phyloP scores from a whole-genome alignment of 2,888 invertebrate genomes.

The Pyrocoelia pectoralis region DNA sequence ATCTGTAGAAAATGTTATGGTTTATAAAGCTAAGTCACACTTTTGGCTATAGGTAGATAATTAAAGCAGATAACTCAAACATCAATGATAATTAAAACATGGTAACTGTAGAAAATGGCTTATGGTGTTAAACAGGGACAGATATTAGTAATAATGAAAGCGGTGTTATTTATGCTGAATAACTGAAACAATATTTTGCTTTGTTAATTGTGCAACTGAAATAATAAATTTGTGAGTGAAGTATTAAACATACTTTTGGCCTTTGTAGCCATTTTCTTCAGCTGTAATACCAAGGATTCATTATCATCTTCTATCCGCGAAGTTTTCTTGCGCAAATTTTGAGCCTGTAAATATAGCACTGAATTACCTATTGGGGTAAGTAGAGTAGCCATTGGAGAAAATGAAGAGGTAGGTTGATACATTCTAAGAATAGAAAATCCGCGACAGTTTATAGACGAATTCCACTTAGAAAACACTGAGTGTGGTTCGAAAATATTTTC shows the following conservation, averaged over 20 bases:
- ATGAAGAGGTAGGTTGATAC: conserved; percentile 46
- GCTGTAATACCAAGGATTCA: conserved; percentile 92
- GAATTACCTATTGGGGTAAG: conserved; percentile 54
- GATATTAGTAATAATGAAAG: conserved; percentile 25
- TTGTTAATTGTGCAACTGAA: conserved; percentile 29
- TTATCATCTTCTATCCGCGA: conserved; percentile 96
- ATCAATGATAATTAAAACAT: conserved; percentile 31
- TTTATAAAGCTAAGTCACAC: too few relatives aligned
- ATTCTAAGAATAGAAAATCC: conserved; percentile 47
- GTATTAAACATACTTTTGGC: conserved; percentile 41
- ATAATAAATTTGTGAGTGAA: conserved; percentile 24
- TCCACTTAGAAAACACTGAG: conserved; percentile 25
- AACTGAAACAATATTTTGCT: not conserved
- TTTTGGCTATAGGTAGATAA: too few relatives aligned
- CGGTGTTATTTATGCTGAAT: conserved; percentile 21
- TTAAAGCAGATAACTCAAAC: conserved; percentile 19
- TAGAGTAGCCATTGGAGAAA: conserved; percentile 56
- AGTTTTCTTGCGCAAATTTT: conserved; percentile 88
- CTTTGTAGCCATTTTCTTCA: conserved; percentile 90
- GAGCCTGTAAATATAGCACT: conserved; percentile 71
- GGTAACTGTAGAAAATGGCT: conserved; percentile 64
- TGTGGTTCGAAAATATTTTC: conserved; percentile 4
- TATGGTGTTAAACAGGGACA: conserved; percentile 27
- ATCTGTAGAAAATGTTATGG: conserved; percentile 58
- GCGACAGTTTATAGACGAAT: conserved; percentile 45